These are phyloP conservation scores for Cebidichthys violaceus DNA, from an alignment of 2,113 vertebrate species.

Conservation along the genomic window DNA sequence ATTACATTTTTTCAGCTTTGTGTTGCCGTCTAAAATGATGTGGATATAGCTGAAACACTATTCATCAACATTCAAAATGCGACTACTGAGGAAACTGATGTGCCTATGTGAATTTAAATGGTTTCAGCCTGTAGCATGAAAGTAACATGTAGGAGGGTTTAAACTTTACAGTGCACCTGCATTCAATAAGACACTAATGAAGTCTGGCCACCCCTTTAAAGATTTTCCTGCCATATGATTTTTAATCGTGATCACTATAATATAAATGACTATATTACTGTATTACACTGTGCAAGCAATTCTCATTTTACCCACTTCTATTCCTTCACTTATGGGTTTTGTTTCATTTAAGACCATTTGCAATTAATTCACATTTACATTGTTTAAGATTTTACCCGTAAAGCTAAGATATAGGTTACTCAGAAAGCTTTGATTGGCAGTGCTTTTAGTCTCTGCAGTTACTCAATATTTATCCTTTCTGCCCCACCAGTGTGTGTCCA, in stretches of 20 bases:
- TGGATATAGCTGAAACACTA: too few relatives aligned
- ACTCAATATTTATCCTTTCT: constrained; percentile 42
- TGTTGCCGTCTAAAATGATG: too few relatives aligned
- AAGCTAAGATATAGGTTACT: neutral
- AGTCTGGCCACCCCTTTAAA: neutral
- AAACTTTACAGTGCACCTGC: neutral
- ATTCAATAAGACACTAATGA: neutral
- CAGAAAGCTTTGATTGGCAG: constrained; percentile 17
- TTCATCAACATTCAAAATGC: too few relatives aligned
- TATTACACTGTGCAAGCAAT: neutral
- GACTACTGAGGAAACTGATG: too few relatives aligned
- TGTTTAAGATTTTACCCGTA: neutral
- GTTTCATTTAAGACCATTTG: neutral
- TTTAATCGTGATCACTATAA: neutral
- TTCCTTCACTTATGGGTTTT: neutral
- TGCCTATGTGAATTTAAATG: neutral
- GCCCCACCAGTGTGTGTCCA: constrained; percentile 27
- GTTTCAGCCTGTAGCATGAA: neutral
- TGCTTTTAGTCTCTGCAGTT: constrained; percentile 1
- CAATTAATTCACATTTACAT: neutral
- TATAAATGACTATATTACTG: neutral
- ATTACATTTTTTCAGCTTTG: too few relatives aligned
- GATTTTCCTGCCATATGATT: neutral
- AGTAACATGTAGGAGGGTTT: neutral
- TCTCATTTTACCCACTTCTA: neutral